A percentile compares a stretch with the other conserved stretches of the same genome.
Evolutionary conservation across 2,113 vertebrate species (phyloP).

Genomic region (Glareola pratincola): DNA sequence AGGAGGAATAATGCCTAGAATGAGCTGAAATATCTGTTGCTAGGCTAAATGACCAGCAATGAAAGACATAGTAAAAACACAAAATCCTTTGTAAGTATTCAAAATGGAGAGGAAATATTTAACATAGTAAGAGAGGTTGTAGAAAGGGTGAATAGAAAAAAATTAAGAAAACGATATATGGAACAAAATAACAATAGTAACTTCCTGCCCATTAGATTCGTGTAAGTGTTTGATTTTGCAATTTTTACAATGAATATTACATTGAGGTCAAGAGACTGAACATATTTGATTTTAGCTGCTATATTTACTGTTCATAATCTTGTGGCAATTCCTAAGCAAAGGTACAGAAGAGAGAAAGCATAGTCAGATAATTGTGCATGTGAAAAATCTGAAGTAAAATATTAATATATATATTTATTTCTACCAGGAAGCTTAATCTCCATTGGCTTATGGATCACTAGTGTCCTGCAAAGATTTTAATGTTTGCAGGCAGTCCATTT

Average conservation of each 20-base stretch:
- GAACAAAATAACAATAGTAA: not conserved
- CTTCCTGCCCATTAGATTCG: rapidly evolving
- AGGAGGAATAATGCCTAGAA: not conserved
- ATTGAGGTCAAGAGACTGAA: not conserved
- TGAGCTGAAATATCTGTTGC: not conserved
- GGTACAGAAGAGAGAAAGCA: not conserved
- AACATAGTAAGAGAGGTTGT: not conserved
- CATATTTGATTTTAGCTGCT: not conserved
- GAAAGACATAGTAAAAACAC: not conserved
- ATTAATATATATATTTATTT: not conserved
- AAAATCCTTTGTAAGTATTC: not conserved
- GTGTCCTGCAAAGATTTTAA: not conserved
- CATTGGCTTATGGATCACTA: not conserved
- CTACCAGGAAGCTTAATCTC: not conserved
- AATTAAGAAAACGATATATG: not conserved
- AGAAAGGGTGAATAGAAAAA: not conserved
- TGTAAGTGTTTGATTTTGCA: not conserved
- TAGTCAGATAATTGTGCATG: not conserved
- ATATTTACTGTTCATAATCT: not conserved
- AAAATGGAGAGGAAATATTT: not conserved
- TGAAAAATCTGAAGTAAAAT: not conserved
- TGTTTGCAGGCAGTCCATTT: not conserved
- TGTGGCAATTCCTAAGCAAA: not conserved
- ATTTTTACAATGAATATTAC: not conserved
- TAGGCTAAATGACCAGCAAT: not conserved